Conservation (phyloP, 2,113 vertebrate species). For the Tylochromis polylepis region DNA sequence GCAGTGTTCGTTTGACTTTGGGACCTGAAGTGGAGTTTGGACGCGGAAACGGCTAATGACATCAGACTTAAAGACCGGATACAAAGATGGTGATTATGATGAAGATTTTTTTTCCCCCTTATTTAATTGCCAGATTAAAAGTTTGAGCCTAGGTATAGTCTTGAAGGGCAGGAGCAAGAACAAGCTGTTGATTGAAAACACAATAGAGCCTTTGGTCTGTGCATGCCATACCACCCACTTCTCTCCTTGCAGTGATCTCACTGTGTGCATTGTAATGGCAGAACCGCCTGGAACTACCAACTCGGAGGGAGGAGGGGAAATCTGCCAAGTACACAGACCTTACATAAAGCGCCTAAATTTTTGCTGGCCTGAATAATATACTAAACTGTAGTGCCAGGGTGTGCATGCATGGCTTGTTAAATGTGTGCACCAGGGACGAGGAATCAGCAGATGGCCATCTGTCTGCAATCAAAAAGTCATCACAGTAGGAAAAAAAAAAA, state of each 20-base stretch:
- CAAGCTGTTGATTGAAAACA: conserved; percentile 29
- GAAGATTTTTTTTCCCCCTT: background rate
- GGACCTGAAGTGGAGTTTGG: too few species aligned
- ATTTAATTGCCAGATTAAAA: background rate
- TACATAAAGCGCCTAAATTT: conserved; percentile 3
- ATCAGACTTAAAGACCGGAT: too few species aligned
- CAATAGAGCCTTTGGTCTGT: conserved; percentile 36
- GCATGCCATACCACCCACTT: conserved; percentile 49
- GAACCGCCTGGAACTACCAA: conserved; percentile 11
- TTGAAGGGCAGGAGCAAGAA: conserved; percentile 5
- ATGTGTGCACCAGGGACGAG: background rate
- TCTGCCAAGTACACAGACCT: background rate
- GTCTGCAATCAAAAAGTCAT: conserved; percentile 1
- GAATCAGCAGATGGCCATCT: conserved; percentile 18
- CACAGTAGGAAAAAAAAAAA: background rate
- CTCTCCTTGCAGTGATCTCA: conserved; percentile 27
- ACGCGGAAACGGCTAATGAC: too few species aligned
- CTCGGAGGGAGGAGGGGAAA: background rate
- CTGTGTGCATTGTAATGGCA: conserved; percentile 34
- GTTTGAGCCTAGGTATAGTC: background rate
- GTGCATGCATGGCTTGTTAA: background rate
- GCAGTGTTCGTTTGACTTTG: too few species aligned
- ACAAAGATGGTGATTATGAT: background rate
- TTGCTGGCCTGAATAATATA: background rate
- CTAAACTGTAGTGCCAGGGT: background rate